Base-by-base conservation (phyloP, 2,888 invertebrate genomes). In the Siphlonurus alternatus region DNA sequence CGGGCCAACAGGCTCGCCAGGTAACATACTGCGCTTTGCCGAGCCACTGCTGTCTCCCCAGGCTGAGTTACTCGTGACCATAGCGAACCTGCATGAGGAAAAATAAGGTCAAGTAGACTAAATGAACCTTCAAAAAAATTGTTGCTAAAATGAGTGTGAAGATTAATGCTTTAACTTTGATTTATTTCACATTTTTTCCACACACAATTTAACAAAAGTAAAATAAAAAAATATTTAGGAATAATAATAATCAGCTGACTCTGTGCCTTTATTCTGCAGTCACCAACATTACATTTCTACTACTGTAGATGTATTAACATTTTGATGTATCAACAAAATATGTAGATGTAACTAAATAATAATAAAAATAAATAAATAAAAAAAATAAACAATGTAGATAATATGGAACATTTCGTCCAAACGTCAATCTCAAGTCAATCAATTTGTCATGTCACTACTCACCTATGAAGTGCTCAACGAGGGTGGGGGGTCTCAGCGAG, bases 41-140 rank as follows among this genome's bases (percentile, higher is more conserved):
- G 76, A 67, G 85, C 78, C 25, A 87, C 78, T 2, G 81, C 73
- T 1, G 86, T 79, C 7, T 82, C 77, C 72, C 81, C 85, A 0
- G 84, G 84, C 74, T 84, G 79, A 59, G 80, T 79, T n/a, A 86
- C 81, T 75, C 86, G 87, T 68, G 80, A 81, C 89, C 89, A 90
- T 7, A 91, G 75, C 71, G 56, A n/a, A 22, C 19, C 56, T 38
- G 38, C 38, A 38, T 38, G 5, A 38, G 15, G 15, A 38, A 38
- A 38, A 38, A 38, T 38, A 38, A 38, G 5, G 38, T 38, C 38
- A 38, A 38, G 15, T 38, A 38, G 38, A 38, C 5, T 38, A n/a
- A n/a, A 10, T 38, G 15, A 38, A 38, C 5, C 15, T 38, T 10
- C 15, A 38, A 38, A 38, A 38, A 38, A 38, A 38, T 38, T n/a